Evolutionary conservation across 2,113 vertebrate genomes (phyloP).

Genomic region (Gulo gulo): DNA sequence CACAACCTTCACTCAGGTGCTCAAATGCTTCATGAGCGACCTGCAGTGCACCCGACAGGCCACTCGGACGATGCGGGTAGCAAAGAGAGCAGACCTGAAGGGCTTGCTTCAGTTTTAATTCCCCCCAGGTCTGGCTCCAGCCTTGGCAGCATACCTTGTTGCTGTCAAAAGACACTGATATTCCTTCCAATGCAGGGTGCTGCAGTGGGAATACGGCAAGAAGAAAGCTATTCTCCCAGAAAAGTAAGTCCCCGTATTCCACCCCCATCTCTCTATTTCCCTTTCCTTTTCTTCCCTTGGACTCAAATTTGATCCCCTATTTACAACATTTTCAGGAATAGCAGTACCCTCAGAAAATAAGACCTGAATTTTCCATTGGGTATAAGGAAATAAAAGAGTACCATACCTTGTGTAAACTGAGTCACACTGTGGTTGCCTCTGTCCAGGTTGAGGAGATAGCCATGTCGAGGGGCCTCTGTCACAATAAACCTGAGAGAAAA

Average conservation of each 20-base stretch:
- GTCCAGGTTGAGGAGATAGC: conserved; percentile 91
- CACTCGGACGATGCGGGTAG: neutral
- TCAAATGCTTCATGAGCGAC: neutral
- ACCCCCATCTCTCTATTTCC: too few relatives aligned
- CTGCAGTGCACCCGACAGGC: too few relatives aligned
- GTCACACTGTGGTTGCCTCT: conserved; percentile 92
- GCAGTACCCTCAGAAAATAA: neutral
- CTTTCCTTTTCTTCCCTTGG: neutral
- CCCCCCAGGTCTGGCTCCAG: too few relatives aligned
- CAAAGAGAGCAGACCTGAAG: neutral
- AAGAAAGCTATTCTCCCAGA: neutral
- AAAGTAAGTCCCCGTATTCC: neutral
- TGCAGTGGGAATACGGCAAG: rapidly evolving
- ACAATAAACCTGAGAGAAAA: conserved; percentile 87
- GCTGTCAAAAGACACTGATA: neutral
- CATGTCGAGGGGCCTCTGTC: conserved; percentile 87
- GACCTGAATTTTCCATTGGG: neutral
- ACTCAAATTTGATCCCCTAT: neutral
- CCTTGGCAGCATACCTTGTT: neutral
- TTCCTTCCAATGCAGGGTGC: neutral
- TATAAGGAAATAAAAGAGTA: neutral
- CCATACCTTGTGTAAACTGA: conserved; percentile 94
- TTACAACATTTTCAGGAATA: neutral
- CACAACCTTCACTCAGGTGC: neutral
- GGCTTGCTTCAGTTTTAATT: neutral